Conservation (phyloP, 2,888 invertebrate genomes). For the Thecocarcelia acutangulata region DNA sequence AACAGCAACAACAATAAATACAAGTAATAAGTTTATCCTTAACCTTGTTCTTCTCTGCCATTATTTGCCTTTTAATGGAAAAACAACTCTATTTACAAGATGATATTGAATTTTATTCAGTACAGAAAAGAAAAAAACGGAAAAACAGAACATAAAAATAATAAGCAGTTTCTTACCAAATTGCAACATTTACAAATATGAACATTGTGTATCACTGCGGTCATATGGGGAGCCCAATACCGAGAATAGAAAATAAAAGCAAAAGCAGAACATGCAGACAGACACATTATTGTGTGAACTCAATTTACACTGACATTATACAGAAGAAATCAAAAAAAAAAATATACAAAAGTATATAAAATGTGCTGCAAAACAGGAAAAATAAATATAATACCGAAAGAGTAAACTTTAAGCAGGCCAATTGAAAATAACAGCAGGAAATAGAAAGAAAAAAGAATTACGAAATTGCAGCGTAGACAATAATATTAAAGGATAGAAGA, state of each 20-base stretch:
- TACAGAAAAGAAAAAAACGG: neutral
- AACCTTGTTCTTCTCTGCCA: constrained; percentile 54
- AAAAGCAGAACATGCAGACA: constrained; percentile 28
- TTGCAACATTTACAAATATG: constrained; percentile 17
- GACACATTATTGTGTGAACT: constrained; percentile 45
- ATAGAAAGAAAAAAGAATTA: too few relatives aligned
- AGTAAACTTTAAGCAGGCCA: constrained; percentile 24
- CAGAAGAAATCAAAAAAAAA: constrained; percentile 1
- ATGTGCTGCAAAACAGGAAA: neutral
- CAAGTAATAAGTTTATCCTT: constrained; percentile 56
- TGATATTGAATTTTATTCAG: constrained; percentile 64
- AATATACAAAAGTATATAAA: neutral
- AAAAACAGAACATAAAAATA: constrained; percentile 20
- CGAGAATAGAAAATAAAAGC: constrained; percentile 4
- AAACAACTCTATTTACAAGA: constrained; percentile 47
- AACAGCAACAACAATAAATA: too few relatives aligned
- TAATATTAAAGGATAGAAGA: too few relatives aligned
- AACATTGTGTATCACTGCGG: constrained; percentile 8
- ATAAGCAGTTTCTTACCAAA: constrained; percentile 15
- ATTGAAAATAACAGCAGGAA: too few relatives aligned
- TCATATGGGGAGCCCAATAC: neutral
- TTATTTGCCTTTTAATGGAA: constrained; percentile 44
- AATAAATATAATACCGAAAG: constrained; percentile 10
- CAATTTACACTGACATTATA: constrained; percentile 56
- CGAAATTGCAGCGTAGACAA: too few relatives aligned